Percentiles rank a stretch among this genome's conserved stretches.
phyloP scores from a whole-genome alignment of 2,797 vertebrate species.

The Lepidocolaptes lacrymiger region DNA sequence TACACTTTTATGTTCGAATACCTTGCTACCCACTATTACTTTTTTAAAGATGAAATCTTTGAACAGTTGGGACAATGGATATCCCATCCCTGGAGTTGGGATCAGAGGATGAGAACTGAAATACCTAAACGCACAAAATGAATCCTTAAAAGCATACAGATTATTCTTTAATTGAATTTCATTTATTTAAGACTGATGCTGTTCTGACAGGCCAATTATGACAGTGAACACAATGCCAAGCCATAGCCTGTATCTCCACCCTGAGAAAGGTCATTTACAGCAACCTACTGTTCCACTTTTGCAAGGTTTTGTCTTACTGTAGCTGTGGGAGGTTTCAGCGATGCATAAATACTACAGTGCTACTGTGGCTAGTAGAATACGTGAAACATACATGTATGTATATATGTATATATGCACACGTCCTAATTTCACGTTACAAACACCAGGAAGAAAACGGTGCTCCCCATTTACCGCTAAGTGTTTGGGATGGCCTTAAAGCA shows the following conservation, averaged over 20 bases:
- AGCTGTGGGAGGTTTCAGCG: not conserved
- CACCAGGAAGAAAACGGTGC: accelerated
- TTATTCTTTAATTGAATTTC: not conserved
- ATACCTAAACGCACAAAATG: not conserved
- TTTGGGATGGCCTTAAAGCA: accelerated
- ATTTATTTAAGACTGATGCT: not conserved
- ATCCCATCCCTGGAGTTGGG: not conserved
- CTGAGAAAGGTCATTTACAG: not conserved
- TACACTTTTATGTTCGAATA: not conserved
- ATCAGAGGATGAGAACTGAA: not conserved
- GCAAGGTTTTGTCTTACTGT: not conserved
- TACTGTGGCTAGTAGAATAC: not conserved
- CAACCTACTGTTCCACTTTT: not conserved
- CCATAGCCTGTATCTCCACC: not conserved
- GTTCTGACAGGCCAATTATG: not conserved
- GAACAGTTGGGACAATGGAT: not conserved
- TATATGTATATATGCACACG: accelerated
- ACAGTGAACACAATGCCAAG: not conserved
- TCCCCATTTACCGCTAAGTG: accelerated
- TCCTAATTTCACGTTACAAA: not conserved
- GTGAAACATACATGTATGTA: not conserved
- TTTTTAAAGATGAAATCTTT: not conserved
- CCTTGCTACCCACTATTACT: not conserved
- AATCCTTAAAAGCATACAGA: not conserved
- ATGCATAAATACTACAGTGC: not conserved